Conservation (phyloP, 2,888 invertebrate species). For the Hypercompe scribonia region DNA sequence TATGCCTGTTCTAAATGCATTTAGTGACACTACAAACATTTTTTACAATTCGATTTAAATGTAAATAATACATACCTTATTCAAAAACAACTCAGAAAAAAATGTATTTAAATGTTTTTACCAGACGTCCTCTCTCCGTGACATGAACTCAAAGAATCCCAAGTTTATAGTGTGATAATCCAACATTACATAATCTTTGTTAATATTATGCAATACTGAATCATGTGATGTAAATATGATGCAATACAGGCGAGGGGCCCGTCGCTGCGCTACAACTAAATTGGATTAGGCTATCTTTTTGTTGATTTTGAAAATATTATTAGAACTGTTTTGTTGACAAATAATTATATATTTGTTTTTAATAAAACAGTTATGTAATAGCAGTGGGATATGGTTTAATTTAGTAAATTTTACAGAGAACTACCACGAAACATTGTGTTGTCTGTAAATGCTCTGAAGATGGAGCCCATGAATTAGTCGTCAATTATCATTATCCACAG, state of each 20-base stretch:
- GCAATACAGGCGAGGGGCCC: neutral
- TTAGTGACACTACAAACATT: neutral
- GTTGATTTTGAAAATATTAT: neutral
- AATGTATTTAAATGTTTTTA: neutral
- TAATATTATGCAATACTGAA: neutral
- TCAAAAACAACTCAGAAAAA: neutral
- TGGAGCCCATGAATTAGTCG: no score
- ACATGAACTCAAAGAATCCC: neutral
- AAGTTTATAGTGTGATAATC: neutral
- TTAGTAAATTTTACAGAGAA: no score
- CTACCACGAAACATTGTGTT: no score
- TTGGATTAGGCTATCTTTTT: neutral
- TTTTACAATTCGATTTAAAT: no score
- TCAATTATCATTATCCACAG: no score
- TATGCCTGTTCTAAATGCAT: neutral
- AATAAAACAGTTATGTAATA: no score
- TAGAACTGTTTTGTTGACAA: neutral
- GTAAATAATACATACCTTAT: neutral
- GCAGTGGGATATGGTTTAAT: no score
- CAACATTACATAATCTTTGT: neutral
- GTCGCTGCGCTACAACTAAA: neutral
- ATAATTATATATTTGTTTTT: no score
- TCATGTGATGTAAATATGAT: neutral
- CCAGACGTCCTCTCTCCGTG: neutral
- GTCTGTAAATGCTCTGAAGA: no score